A percentile compares a stretch with the other conserved stretches of the same genome.
Conservation (phyloP, 1,140 invertebrate species). For the Trachymyrmex cornetzi region DNA sequence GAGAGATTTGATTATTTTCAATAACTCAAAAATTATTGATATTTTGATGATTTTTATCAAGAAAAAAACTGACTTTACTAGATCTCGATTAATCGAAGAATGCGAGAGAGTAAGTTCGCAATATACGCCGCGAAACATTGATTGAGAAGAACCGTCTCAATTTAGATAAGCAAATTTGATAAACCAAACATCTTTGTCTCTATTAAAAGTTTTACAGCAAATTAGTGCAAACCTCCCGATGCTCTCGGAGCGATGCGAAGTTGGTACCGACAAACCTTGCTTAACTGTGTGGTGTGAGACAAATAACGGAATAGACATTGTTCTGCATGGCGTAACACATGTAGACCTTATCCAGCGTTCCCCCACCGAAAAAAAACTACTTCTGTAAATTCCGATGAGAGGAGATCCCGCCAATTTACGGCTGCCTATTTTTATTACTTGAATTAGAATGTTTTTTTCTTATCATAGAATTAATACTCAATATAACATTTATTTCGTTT, state of each 20-base stretch:
- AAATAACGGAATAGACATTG: conserved; percentile 43
- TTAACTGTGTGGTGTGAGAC: conserved; percentile 34
- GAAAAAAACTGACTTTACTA: background rate
- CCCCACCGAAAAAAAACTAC: background rate
- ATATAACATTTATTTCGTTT: too few relatives aligned
- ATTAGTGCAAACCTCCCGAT: conserved; percentile 16
- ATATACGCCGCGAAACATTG: background rate
- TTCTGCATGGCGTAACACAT: conserved; percentile 1
- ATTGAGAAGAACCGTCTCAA: background rate
- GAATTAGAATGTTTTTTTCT: background rate
- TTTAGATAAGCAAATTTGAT: conserved; percentile 8
- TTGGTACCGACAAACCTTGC: conserved; percentile 8
- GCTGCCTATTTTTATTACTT: background rate
- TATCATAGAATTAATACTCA: background rate
- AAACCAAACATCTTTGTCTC: conserved; percentile 20
- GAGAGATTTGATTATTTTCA: background rate
- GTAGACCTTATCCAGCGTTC: background rate
- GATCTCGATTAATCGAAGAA: background rate
- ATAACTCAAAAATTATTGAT: background rate
- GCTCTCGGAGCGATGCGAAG: conserved; percentile 2
- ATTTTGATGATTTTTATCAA: background rate
- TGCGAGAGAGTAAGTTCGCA: background rate
- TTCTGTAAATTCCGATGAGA: conserved; percentile 28
- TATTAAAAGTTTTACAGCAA: conserved; percentile 28
- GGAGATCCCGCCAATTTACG: background rate